These are phyloP conservation scores for Halichoeres trimaculatus DNA, from an alignment of 2,113 vertebrate species.

Conservation along the genomic window DNA sequence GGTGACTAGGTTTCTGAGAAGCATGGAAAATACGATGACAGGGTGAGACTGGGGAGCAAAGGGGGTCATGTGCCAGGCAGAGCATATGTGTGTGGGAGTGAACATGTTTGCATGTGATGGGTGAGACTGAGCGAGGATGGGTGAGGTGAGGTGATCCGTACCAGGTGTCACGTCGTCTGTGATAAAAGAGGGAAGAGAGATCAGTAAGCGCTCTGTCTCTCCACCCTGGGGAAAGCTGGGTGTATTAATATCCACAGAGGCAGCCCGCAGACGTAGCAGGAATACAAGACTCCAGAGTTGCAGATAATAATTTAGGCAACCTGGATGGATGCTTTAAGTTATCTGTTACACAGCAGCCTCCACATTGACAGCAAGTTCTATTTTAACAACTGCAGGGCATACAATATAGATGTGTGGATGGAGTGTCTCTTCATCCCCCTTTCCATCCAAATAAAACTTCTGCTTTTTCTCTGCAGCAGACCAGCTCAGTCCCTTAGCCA, in stretches of 20 bases:
- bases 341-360: constrained; percentile 24
- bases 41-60: constrained; percentile 38
- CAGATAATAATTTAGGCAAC: constrained; percentile 40
- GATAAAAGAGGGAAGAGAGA: constrained; percentile 39
- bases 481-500: background rate
- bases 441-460: constrained; percentile 14
- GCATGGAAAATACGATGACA: constrained; percentile 55
- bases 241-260: constrained; percentile 54
- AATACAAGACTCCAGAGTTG: constrained; percentile 25
- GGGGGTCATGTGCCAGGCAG: constrained; percentile 38
- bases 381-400: constrained; percentile 24
- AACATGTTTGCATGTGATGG: constrained; percentile 30
- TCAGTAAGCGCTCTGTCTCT: constrained; percentile 24
- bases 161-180: constrained; percentile 41
- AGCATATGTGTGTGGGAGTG: constrained; percentile 24
- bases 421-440: constrained; percentile 36
- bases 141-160: constrained; percentile 48
- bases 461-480: constrained; percentile 9
- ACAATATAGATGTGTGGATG: constrained; percentile 45
- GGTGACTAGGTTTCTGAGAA: constrained; percentile 67
- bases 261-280: background rate
- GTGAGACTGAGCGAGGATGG: constrained; percentile 1
- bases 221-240: constrained; percentile 25
- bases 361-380: constrained; percentile 30
- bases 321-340: constrained; percentile 24